Percentiles rank a stretch among this genome's conserved stretches.
These are phyloP conservation scores for Molossus alvarezi DNA, from an alignment of 2,797 vertebrate genomes.

Conservation along the genomic window DNA sequence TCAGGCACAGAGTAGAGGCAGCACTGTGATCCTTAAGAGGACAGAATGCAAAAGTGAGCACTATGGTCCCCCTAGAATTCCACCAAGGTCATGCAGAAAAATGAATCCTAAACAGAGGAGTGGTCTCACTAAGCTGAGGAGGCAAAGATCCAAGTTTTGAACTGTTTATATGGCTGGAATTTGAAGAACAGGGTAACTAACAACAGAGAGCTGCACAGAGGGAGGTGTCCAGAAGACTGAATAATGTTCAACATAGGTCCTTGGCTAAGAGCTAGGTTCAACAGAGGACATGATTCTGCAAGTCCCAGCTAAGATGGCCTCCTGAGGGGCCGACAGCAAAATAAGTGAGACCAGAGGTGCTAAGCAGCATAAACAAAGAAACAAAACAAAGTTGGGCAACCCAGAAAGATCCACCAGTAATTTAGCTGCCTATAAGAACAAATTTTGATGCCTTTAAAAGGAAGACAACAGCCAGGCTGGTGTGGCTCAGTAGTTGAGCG, in stretches of 20 bases:
- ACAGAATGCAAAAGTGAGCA: neutral
- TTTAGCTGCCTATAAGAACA: neutral
- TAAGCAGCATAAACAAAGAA: neutral
- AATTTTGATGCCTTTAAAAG: conserved; percentile 15
- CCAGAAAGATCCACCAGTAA: neutral
- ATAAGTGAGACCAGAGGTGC: neutral
- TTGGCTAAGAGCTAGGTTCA: neutral
- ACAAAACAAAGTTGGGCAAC: neutral
- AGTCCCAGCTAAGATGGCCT: neutral
- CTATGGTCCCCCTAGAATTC: neutral
- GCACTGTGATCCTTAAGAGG: neutral
- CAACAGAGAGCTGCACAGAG: neutral
- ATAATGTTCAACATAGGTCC: neutral
- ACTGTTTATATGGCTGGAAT: neutral
- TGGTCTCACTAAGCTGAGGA: neutral
- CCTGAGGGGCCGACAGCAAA: neutral
- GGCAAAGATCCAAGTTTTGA: neutral
- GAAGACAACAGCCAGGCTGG: neutral
- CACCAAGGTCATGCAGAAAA: neutral
- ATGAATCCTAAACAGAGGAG: neutral
- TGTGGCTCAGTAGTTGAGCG: too few species aligned
- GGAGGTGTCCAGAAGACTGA: neutral
- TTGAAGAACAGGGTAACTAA: neutral
- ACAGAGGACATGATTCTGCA: neutral
- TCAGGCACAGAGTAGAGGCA: neutral